Evolutionary conservation across 2,797 vertebrate genomes (phyloP).

Genomic region (Parambassis ranga): DNA sequence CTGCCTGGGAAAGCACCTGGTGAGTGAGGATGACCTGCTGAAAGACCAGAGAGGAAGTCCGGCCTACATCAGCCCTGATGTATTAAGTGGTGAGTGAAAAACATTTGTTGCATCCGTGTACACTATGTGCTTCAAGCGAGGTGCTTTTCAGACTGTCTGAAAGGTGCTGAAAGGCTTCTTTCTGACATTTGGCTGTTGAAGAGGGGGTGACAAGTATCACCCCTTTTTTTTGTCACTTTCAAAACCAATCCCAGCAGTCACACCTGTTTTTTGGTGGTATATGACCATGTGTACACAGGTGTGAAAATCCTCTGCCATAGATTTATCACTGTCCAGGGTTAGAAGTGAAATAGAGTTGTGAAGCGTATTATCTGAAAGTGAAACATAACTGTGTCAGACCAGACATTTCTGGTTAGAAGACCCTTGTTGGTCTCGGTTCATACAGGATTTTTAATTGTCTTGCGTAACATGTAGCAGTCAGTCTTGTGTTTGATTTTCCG

Average conservation of each 20-base stretch:
- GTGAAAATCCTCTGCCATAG: background rate
- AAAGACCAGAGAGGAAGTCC: slow-evolving; percentile 99
- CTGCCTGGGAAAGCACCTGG: slow-evolving; percentile 98
- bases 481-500: slow-evolving; percentile 46
- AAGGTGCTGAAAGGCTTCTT: background rate
- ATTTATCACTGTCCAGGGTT: background rate
- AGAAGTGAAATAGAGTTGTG: background rate
- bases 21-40: slow-evolving; percentile 96
- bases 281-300: background rate
- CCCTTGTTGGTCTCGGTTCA: background rate
- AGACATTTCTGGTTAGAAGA: background rate
- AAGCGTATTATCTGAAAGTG: background rate
- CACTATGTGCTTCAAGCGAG: background rate
- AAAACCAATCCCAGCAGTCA: background rate
- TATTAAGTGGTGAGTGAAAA: slow-evolving; percentile 89
- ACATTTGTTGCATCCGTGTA: background rate
- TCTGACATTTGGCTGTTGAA: background rate
- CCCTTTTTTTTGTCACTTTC: slow-evolving; percentile 6
- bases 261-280: background rate
- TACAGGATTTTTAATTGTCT: slow-evolving; percentile 14
- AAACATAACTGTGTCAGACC: background rate
- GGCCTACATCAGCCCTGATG: slow-evolving; percentile 98
- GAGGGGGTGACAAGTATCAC: background rate
- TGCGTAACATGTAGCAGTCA: slow-evolving; percentile 31
- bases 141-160: background rate